Base-by-base conservation (phyloP, 2,113 vertebrate species). In the Pomatorhinus ruficollis region DNA sequence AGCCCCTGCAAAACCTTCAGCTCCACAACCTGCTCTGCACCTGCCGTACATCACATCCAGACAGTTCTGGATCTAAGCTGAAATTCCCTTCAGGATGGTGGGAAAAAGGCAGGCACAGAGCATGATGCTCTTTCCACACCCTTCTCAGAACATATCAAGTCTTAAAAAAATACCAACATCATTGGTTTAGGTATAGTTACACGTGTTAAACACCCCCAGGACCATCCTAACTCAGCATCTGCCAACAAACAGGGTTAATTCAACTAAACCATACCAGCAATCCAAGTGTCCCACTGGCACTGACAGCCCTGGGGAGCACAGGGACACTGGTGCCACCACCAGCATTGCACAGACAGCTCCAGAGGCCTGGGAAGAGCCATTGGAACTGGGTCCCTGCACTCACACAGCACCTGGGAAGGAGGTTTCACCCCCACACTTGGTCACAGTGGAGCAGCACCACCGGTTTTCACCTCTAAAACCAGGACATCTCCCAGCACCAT, bases 261-360 rank as follows among this genome's bases (percentile, higher is more conserved):
- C 57, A 71, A 64, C 71, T 35, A 42, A 94, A 87, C 14, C 37
- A 42, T 2, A 1, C 24, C 35, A 61, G 56, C 80, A 88, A 86
- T 22, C 42, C 52, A 28, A 71, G 68, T 2, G 30, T 83, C 45
- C 42, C 30, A 4, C 60, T 28, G 35, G 68, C 50, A 24, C 25
- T 5, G 30, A 69, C 22, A 84, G 56, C 17, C 60, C 81, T 23
- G 57, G 75, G 35, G 59, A 83, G 78, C 11, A 2, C 57, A 50
- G 25, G 44, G n/a, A 53, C 75, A 25, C 59, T 0, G 4, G 24
- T 8, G 21, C 15, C 45, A 27, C 80, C 75, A n/a, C 59, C 84
- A 76, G 27, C 53, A 92, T 63, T 77, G 94, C 98, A 97, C 71
- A 49, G 47, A 31, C 65, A 76, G 82, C 83, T 80, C 63, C 3